phyloP scores from a whole-genome alignment of 2,113 vertebrate species.

The Riparia riparia region DNA sequence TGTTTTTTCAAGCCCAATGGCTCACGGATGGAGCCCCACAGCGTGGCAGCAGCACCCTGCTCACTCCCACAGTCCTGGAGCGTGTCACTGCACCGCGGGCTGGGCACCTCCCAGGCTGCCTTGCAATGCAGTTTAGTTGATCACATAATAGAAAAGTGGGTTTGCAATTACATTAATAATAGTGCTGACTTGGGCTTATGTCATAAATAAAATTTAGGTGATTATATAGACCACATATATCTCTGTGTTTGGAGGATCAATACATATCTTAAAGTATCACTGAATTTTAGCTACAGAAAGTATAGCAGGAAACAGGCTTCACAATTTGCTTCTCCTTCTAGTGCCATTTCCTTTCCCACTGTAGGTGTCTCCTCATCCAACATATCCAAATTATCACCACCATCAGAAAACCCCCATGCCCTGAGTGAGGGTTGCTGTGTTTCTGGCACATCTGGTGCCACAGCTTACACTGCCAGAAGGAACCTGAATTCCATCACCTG shows the following conservation, averaged over 20 bases:
- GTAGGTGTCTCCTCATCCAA: not conserved
- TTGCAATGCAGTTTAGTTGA: not conserved
- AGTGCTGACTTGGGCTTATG: not conserved
- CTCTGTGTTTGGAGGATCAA: not conserved
- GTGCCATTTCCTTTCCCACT: not conserved
- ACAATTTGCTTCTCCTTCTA: not conserved
- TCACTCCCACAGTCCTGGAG: not conserved
- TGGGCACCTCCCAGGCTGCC: not conserved
- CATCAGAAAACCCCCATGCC: not conserved
- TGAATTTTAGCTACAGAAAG: not conserved
- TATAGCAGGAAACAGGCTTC: not conserved
- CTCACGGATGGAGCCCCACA: not conserved
- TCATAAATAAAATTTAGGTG: not conserved
- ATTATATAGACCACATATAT: not conserved
- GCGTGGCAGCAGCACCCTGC: not conserved
- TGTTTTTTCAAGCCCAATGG: not conserved
- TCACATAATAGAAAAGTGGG: not conserved
- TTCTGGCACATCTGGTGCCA: not conserved
- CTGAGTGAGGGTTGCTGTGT: fast-evolving
- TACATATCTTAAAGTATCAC: not conserved
- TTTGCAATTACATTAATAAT: not conserved
- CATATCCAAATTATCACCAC: not conserved
- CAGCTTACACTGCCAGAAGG: not conserved
- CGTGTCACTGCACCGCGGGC: not conserved
- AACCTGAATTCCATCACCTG: not conserved